These are phyloP conservation scores for Apamea epomidion DNA, from an alignment of 2,888 invertebrate genomes.

Conservation along the genomic window DNA sequence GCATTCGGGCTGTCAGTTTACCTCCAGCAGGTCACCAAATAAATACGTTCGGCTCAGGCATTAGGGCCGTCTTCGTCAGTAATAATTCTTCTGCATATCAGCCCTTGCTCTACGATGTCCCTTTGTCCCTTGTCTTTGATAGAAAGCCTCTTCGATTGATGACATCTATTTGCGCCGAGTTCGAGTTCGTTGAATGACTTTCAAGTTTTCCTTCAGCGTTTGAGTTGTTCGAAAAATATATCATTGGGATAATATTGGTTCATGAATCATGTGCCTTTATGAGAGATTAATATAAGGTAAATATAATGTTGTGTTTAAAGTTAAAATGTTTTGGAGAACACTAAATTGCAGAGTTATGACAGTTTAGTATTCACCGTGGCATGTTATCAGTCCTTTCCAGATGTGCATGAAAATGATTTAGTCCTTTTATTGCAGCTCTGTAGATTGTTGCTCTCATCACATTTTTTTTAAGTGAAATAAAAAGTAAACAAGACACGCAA, in stretches of 20 bases:
- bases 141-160: conserved; percentile 87
- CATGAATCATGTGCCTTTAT: conserved; percentile 26
- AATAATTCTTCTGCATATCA: conserved; percentile 85
- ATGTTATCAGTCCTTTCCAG: neutral
- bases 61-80: conserved; percentile 77
- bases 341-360: neutral
- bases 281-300: neutral
- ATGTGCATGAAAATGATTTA: neutral
- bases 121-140: conserved; percentile 87
- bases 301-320: neutral
- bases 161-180: conserved; percentile 84
- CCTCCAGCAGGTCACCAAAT: conserved; percentile 59
- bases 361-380: neutral
- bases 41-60: conserved; percentile 72
- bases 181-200: conserved; percentile 80
- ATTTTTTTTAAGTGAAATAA: neutral
- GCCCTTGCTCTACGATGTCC: conserved; percentile 76
- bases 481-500: conserved; percentile 4
- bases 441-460: neutral
- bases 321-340: conserved; percentile 2
- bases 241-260: conserved; percentile 25
- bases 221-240: conserved; percentile 73
- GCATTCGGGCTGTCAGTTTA: conserved; percentile 40
- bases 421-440: neutral
- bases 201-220: conserved; percentile 74